Evolutionary conservation across 2,888 invertebrate species (phyloP).

Genomic region (Aromia moschata): DNA sequence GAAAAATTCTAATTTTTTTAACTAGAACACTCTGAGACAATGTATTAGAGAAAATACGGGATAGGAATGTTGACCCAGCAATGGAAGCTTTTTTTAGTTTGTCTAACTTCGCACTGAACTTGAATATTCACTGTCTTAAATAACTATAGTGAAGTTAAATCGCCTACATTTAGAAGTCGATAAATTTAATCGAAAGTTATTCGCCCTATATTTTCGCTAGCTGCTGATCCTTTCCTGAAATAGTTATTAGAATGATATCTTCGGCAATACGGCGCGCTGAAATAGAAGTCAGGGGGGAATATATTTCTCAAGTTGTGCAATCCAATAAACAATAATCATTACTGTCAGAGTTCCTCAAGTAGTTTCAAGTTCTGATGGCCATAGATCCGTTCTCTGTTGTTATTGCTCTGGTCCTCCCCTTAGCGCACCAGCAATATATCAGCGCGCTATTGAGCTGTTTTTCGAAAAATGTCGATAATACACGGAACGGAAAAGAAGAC

Average conservation of each 20-base stretch:
- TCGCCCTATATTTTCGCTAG: background rate
- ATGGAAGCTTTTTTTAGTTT: no score
- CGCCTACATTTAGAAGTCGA: no score
- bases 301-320: conserved; percentile 55
- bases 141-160: no score
- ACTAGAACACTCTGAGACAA: no score
- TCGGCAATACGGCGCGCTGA: conserved; percentile 39
- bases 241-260: conserved; percentile 22
- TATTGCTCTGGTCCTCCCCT: conserved; percentile 38
- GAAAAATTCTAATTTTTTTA: no score
- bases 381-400: conserved; percentile 43
- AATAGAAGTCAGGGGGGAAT: conserved; percentile 36
- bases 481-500: background rate
- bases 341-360: conserved; percentile 59
- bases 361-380: conserved; percentile 56
- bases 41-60: no score
- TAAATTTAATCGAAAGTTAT: background rate
- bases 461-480: conserved; percentile 30
- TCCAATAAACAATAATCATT: conserved; percentile 62
- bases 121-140: no score
- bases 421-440: conserved; percentile 33
- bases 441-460: conserved; percentile 32
- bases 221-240: background rate
- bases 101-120: no score
- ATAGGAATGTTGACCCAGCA: no score